Base-by-base conservation (phyloP, 2,113 vertebrate genomes). In the Varanus komodoensis region DNA sequence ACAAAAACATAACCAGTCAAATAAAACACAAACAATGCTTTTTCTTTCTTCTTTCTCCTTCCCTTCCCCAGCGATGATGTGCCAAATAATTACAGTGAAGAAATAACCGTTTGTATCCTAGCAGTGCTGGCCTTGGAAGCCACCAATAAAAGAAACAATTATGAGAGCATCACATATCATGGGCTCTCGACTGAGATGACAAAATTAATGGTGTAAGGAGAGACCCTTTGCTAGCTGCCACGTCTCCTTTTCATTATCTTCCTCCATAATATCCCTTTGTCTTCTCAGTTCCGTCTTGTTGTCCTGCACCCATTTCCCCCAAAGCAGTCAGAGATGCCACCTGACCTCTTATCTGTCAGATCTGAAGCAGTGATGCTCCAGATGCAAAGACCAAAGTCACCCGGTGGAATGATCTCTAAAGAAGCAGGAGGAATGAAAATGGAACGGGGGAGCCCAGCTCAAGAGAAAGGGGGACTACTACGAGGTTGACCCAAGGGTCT, bases 141-240 rank as follows among this genome's bases (percentile, higher is more conserved):
- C 14, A 48, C 6, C 38, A 61, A 61, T 50, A 88, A 80, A 69
- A n/a, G 90, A 83, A 90, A 93, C 54, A 25, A 85, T 4, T n/a
- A 44, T 44, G 69, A 0, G 0, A 84, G 82, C 0, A 74, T 89
- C 79, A 57, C 87, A 87, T 90, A 84, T 82, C 29, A 9, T 1
- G n/a, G 44, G 0, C 54, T 23, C 67, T 89, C 89, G 85, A 71
- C 82, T 4, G 0, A 93, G 9, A 88, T 19, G 27, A 90, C 61
- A 86, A 84, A 92, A 89, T 77, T 87, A 90, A 14, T n/a, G 84
- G 9, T 64, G 1, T 77, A 54, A 54, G 69, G 54, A 11, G 34
- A 89, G 85, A 9, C 91, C 0, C 9, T 69, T 50, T 91, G 4
- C 6, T 89, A 6, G 0, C 6, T 82, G 9, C 1, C 34, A 87